These are phyloP conservation scores for Eurystomus glaucurus DNA, from an alignment of 2,797 vertebrate genomes.

Conservation along the genomic window DNA sequence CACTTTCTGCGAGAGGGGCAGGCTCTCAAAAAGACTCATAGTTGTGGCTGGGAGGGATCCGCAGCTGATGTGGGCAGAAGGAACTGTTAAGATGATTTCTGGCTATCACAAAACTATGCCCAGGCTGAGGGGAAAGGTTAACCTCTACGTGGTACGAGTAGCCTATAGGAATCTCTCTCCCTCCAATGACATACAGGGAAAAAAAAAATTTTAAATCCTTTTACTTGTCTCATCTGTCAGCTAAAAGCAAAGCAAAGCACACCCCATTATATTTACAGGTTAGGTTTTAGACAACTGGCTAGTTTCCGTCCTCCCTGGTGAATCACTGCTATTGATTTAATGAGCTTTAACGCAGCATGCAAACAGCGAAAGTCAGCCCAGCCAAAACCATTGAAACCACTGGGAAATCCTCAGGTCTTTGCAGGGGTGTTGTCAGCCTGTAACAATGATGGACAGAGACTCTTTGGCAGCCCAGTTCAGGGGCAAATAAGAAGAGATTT, in stretches of 20 bases:
- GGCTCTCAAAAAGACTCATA: background rate
- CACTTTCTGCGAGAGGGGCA: background rate
- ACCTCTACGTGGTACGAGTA: background rate
- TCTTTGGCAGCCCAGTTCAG: background rate
- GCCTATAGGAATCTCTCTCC: background rate
- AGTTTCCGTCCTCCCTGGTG: background rate
- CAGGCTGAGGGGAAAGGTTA: background rate
- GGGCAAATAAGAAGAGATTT: conserved; percentile 49
- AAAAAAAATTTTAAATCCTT: background rate
- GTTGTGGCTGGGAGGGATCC: background rate
- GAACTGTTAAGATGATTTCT: conserved; percentile 2
- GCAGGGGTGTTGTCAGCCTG: background rate
- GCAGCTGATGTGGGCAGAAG: background rate
- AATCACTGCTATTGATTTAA: conserved; percentile 36
- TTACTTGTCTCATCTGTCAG: background rate
- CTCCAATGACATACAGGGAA: background rate
- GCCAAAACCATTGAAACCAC: conserved; percentile 32
- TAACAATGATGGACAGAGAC: background rate
- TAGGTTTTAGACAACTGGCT: conserved; percentile 17
- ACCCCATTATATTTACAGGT: conserved; percentile 1
- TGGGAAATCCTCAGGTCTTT: conserved; percentile 42
- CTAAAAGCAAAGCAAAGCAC: conserved; percentile 36
- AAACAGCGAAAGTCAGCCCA: conserved; percentile 21
- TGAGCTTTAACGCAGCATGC: background rate
- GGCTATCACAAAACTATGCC: background rate